Base-by-base conservation (phyloP, 2,113 vertebrate genomes). In the Ochotona princeps region DNA sequence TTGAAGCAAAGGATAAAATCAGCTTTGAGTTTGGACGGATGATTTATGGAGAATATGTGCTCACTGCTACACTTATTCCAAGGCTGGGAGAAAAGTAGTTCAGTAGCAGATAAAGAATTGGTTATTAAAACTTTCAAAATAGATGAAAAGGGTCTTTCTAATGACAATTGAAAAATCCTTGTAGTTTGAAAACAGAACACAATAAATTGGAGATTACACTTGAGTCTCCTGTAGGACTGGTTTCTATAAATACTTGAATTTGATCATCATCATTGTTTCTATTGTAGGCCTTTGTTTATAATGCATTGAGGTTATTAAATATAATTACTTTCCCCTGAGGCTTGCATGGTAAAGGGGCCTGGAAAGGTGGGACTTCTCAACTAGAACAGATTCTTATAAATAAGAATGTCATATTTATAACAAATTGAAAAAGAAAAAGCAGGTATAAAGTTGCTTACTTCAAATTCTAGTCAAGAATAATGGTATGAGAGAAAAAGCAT, bases 381-480 rank as follows among this genome's bases (percentile, higher is more conserved):
- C 87, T 57, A 90, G 73, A 96, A 91, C 93, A 97, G 96, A 97
- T 97, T 97, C 94, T 98, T 97, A 97, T 98, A 97, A 98, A 97
- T 97, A 97, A 95, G 93, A 96, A 97, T 97, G 60, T 30, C 32
- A 6, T 93, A 96, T 98, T 98, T 96, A 95, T 90, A 75, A 87
- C 51, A 91, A 95, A 96, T 96, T 96, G 69, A 95, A 95, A 96
- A 95, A 96, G 38, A 95, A 91, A 1, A 94, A 97, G 95, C 96
- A 97, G 49, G 87, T 96, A 96, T 97, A 93, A 97, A 97, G 28
- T 86, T 97, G 80, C 3, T 49, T 83, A 54, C 84, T 87, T 97
- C 83, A 96, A 95, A 86, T 97, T 97, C 96, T 97, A 96, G 94
- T 89, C 65, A 94, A 91, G 85, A 94, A 91, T 97, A 97, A 96